A percentile compares a stretch with the other conserved stretches of the same genome.
Evolutionary conservation across 2,797 vertebrate species (phyloP).

Genomic region (Capromys pilorides): DNA sequence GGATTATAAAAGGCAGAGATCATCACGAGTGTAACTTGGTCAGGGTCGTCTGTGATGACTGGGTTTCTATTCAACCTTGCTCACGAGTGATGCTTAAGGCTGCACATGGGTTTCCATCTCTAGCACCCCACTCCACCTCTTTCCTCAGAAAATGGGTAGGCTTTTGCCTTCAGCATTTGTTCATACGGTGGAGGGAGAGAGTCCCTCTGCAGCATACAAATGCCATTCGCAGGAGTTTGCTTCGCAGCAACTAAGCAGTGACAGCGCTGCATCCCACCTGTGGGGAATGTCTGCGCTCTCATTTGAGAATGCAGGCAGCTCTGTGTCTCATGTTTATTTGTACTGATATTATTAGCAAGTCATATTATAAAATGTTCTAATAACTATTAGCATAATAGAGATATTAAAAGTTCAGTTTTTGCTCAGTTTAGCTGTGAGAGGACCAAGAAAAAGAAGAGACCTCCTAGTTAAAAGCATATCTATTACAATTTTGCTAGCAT

Average conservation of each 20-base stretch:
- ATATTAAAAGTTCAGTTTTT: constrained; percentile 45
- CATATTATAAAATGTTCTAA: background rate
- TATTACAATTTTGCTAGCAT: background rate
- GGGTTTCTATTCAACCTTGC: background rate
- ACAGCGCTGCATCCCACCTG: background rate
- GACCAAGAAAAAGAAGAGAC: background rate
- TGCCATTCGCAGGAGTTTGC: background rate
- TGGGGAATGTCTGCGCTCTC: background rate
- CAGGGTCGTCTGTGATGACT: background rate
- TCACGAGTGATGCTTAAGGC: background rate
- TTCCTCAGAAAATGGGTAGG: background rate
- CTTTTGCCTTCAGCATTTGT: background rate
- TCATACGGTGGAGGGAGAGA: background rate
- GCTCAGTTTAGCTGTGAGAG: background rate
- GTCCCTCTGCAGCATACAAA: background rate
- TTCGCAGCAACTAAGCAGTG: background rate
- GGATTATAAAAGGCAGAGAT: constrained; percentile 49
- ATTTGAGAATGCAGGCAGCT: constrained; percentile 18
- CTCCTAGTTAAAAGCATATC: constrained; percentile 41
- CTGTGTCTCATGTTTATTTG: background rate
- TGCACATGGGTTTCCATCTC: background rate
- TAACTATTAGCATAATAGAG: background rate
- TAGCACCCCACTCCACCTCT: background rate
- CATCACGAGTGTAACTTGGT: background rate
- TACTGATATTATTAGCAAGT: background rate